Conservation (phyloP, 2,113 vertebrate genomes). For the Coryphaenoides rupestris region DNA sequence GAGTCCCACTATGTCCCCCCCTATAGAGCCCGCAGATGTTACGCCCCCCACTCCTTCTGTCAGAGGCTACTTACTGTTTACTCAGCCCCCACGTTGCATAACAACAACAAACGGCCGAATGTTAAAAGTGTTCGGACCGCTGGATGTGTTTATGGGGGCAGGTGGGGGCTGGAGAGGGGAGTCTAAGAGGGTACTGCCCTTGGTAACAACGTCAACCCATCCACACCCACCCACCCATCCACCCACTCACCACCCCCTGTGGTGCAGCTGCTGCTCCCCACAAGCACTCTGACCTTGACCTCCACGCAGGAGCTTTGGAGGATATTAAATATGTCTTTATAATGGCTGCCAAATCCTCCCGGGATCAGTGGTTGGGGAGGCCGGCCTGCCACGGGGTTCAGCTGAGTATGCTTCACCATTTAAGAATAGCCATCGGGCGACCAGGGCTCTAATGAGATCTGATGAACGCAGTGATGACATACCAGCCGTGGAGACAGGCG, state of each 20-base stretch:
- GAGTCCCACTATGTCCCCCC: constrained; percentile 57
- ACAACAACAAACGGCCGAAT: constrained; percentile 25
- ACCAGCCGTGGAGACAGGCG: constrained; percentile 26
- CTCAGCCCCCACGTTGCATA: constrained; percentile 21
- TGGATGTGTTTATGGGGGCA: constrained; percentile 9
- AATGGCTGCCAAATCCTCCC: constrained; percentile 66
- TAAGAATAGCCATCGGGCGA: constrained; percentile 62
- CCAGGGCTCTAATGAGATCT: constrained; percentile 46
- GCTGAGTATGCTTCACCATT: constrained; percentile 54
- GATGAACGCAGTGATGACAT: constrained; percentile 37
- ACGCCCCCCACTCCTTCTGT: constrained; percentile 11
- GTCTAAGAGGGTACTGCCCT: constrained; percentile 41
- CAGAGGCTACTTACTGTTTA: constrained; percentile 12
- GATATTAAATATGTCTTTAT: constrained; percentile 70
- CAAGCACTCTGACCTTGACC: constrained; percentile 63
- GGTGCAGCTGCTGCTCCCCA: constrained; percentile 61
- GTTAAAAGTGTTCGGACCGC: constrained; percentile 12
- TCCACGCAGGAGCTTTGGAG: constrained; percentile 59
- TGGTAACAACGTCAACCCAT: constrained; percentile 6
- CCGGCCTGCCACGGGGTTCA: constrained; percentile 51
- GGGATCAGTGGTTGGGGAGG: constrained; percentile 68
- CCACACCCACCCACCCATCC: too few relatives aligned
- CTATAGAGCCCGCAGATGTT: constrained; percentile 1
- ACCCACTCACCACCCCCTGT: too few relatives aligned
- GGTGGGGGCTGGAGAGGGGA: too few relatives aligned